These are phyloP conservation scores for Pterocles gutturalis DNA, from an alignment of 2,113 vertebrate genomes.

Conservation along the genomic window DNA sequence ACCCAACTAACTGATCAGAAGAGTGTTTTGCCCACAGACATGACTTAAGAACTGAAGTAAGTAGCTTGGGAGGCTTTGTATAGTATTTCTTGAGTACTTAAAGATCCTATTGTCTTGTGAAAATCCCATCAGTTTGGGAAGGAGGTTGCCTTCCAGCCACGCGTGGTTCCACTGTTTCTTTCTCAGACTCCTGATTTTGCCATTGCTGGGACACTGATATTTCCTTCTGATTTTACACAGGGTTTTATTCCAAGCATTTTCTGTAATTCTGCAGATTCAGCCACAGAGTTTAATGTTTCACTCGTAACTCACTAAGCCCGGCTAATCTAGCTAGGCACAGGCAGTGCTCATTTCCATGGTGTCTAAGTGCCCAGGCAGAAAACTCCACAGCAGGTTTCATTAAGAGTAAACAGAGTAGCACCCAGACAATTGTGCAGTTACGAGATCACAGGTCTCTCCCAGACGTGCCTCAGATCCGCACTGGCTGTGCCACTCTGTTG, in stretches of 20 bases:
- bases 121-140: neutral
- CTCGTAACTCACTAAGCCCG: neutral
- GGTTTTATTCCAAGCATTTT: neutral
- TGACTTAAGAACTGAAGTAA: neutral
- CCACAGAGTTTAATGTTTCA: neutral
- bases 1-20: neutral
- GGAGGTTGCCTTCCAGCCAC: neutral
- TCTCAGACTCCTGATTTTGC: neutral
- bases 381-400: neutral
- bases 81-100: neutral
- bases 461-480: neutral
- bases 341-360: neutral
- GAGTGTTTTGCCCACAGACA: neutral
- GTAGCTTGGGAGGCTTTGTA: neutral
- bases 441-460: neutral
- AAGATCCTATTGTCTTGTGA: neutral
- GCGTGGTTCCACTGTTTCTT: neutral
- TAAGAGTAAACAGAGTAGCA: neutral
- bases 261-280: neutral
- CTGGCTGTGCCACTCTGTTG: neutral
- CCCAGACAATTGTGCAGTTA: neutral
- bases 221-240: neutral
- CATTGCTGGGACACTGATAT: neutral
- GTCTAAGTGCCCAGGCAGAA: neutral
- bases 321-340: neutral